These are phyloP conservation scores for Leptinotarsa peninsularis DNA, from an alignment of 2,888 invertebrate species.

Conservation along the genomic window DNA sequence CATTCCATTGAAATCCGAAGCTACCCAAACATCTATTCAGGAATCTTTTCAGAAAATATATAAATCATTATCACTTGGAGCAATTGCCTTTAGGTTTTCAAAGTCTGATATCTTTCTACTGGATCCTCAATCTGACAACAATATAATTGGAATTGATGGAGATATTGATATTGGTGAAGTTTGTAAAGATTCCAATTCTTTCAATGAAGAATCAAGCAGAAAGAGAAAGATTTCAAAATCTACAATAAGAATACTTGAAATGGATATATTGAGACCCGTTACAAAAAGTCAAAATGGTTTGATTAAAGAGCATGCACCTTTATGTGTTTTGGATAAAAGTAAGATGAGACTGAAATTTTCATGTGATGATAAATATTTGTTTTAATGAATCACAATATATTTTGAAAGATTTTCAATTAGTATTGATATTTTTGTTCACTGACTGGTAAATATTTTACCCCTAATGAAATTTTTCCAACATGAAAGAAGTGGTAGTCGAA, in stretches of 20 bases:
- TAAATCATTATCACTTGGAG: slow-evolving; percentile 68
- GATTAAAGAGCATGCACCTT: slow-evolving; percentile 66
- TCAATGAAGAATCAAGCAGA: slow-evolving; percentile 53
- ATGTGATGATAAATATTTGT: no score
- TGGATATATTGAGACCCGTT: slow-evolving; percentile 73
- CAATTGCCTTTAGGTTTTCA: slow-evolving; percentile 74
- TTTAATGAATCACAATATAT: no score
- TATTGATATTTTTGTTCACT: no score
- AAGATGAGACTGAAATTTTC: slow-evolving; percentile 40
- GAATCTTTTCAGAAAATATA: slow-evolving; percentile 74
- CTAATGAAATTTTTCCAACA: no score
- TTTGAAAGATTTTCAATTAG: no score
- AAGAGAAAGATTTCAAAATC: slow-evolving; percentile 56
- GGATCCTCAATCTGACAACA: slow-evolving; percentile 69
- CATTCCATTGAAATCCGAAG: slow-evolving; percentile 75
- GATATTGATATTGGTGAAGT: slow-evolving; percentile 70
- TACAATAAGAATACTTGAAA: slow-evolving; percentile 69
- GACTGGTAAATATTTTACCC: no score
- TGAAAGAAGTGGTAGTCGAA: no score
- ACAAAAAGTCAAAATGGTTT: slow-evolving; percentile 70
- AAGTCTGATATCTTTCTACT: slow-evolving; percentile 76
- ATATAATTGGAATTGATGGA: slow-evolving; percentile 67
- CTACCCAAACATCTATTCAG: slow-evolving; percentile 70
- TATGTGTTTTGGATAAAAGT: slow-evolving; percentile 77
- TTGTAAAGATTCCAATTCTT: slow-evolving; percentile 54